Evolutionary conservation across 1,140 invertebrate species (phyloP).

Genomic region (Lordiphosa mommai): DNA sequence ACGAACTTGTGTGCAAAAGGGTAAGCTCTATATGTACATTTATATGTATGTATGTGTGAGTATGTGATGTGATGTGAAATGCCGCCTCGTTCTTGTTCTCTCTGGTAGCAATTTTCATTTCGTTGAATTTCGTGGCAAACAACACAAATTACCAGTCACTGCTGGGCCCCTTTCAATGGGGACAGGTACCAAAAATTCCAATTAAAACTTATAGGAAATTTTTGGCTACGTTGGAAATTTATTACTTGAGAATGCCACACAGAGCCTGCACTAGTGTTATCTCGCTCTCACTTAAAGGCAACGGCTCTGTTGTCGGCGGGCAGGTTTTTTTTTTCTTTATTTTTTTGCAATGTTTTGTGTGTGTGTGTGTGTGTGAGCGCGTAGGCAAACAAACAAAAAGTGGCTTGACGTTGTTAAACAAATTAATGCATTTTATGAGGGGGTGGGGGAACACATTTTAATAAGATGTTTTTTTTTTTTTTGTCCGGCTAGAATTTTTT

Average conservation of each 20-base stretch:
- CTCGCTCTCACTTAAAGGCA: conserved; percentile 26
- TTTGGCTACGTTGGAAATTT: conserved; percentile 24
- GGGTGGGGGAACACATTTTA: no score
- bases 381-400: conserved; percentile 2
- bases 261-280: conserved; percentile 28
- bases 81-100: conserved; percentile 3
- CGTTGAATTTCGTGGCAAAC: neutral
- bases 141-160: conserved; percentile 5
- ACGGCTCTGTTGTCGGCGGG: conserved; percentile 16
- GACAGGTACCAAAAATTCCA: neutral
- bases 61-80: neutral
- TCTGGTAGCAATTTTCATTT: conserved; percentile 5
- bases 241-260: conserved; percentile 29
- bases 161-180: neutral
- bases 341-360: conserved; percentile 6
- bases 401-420: neutral
- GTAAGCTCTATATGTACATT: conserved; percentile 58
- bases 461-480: no score
- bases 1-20: conserved; percentile 69
- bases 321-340: conserved; percentile 56
- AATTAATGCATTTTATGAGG: neutral
- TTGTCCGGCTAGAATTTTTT: no score
- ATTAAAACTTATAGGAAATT: conserved; percentile 24
- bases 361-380: conserved; percentile 2
- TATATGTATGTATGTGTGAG: no score